Percentiles rank a stretch among this genome's conserved stretches.
phyloP scores from a whole-genome alignment of 2,113 vertebrate genomes.

The Actinemys pallida region DNA sequence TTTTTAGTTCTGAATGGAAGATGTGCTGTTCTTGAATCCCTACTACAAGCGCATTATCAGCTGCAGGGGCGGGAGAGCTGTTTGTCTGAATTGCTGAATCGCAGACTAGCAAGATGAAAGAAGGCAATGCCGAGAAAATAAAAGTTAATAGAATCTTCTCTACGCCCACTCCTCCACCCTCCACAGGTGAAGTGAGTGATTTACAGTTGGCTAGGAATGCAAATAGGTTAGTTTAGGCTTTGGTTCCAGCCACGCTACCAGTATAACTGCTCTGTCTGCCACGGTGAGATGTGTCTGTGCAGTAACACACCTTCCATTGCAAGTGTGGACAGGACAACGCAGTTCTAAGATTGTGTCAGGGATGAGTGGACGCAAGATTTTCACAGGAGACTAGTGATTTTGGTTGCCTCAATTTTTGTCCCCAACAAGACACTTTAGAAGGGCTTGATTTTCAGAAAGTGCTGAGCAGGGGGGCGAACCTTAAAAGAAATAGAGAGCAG shows the following conservation, averaged over 20 bases:
- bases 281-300: background rate
- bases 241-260: background rate
- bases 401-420: background rate
- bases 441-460: background rate
- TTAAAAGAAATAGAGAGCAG: background rate
- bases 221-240: accelerated
- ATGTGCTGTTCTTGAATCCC: background rate
- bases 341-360: background rate
- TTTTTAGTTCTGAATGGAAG: background rate
- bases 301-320: background rate
- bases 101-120: background rate
- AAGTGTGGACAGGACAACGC: background rate
- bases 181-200: background rate
- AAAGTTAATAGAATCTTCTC: background rate
- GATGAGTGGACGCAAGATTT: background rate
- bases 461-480: background rate
- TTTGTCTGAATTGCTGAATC: background rate
- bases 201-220: background rate
- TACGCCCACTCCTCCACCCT: background rate
- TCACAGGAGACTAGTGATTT: background rate
- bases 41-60: background rate
- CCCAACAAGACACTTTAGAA: background rate
- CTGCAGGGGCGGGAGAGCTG: accelerated
- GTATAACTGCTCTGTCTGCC: background rate
- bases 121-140: background rate